Base-by-base conservation (phyloP, 2,888 invertebrate species). In the Nipponacmea schrenckii region DNA sequence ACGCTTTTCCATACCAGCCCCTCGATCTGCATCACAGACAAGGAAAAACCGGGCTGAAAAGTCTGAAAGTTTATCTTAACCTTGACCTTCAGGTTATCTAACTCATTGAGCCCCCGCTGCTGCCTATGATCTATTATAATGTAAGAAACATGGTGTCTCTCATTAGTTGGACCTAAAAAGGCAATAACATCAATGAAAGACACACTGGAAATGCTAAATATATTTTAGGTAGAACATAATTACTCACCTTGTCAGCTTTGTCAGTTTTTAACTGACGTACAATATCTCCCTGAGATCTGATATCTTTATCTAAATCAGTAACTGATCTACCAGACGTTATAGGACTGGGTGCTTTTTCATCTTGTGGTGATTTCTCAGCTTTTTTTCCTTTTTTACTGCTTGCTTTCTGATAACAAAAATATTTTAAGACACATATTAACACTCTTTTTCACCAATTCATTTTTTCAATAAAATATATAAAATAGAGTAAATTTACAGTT, bases 251-350 rank as follows among this genome's bases (percentile, higher is more conserved):
- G 0, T 91, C 90, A 0, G 92, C 92, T 82, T 93, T 94, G 1
- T 91, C 90, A 0, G 91, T 75, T 87, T 95, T 95, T 27, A 92
- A 87, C 68, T 92, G 90, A 8, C 95, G 90, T 5, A 96, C 92
- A 85, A 92, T 92, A 70, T 94, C 92, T 0, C 95, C 93, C 84
- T 93, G 93, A 15, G 89, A 90, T 65, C 87, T 90, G 67, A 93
- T 91, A 83, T 85, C 79, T 27, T 72, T 72, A 69, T 80, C 78
- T 17, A 84, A 67, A 83, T 74, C 74, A 79, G 75, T 66, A 78
- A 71, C 63, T 26, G 67, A 62, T 2, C 39, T 67, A 14, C 64
- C 67, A 2, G 65, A 26, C 20, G 68, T 66, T 7, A 63, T 24
- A 31, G 68, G 56, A 12, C 64, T 45, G 8, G 84, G 83, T 27